Conservation (phyloP, 2,888 invertebrate genomes). For the Blomia tropicalis region DNA sequence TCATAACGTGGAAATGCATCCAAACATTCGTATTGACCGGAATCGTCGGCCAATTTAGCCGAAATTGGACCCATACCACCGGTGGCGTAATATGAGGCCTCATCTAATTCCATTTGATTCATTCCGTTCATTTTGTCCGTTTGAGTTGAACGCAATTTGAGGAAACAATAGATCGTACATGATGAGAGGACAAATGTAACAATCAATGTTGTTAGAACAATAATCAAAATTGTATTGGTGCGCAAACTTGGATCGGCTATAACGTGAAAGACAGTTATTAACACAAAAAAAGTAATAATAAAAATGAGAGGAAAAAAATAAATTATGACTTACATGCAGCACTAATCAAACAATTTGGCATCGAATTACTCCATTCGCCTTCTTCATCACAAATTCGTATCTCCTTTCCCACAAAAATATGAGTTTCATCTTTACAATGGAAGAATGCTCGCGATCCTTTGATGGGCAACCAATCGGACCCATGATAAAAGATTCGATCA, state of each 20-base stretch:
- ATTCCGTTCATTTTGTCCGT: no score
- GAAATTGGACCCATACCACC: slow-evolving; percentile 1
- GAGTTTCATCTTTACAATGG: slow-evolving; percentile 17
- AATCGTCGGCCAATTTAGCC: background rate
- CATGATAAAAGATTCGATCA: slow-evolving; percentile 9
- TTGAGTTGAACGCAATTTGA: background rate
- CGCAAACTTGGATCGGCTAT: background rate
- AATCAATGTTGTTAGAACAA: slow-evolving; percentile 8
- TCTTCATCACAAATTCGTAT: slow-evolving; percentile 17
- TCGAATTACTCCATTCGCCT: slow-evolving; percentile 16
- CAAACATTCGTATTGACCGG: background rate
- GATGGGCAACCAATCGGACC: slow-evolving; percentile 3
- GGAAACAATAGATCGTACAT: background rate
- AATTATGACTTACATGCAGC: slow-evolving; percentile 1
- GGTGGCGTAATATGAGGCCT: background rate
- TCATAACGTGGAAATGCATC: background rate
- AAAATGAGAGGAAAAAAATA: background rate
- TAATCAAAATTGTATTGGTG: background rate
- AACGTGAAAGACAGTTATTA: background rate
- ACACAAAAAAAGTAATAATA: background rate
- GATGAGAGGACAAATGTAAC: slow-evolving; percentile 8
- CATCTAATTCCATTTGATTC: background rate
- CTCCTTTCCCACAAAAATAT: slow-evolving; percentile 22
- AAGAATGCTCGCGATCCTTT: slow-evolving; percentile 13
- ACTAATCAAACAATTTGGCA: slow-evolving; percentile 15